Conservation (phyloP, 1,140 invertebrate genomes). For the Drosophila suzukii region DNA sequence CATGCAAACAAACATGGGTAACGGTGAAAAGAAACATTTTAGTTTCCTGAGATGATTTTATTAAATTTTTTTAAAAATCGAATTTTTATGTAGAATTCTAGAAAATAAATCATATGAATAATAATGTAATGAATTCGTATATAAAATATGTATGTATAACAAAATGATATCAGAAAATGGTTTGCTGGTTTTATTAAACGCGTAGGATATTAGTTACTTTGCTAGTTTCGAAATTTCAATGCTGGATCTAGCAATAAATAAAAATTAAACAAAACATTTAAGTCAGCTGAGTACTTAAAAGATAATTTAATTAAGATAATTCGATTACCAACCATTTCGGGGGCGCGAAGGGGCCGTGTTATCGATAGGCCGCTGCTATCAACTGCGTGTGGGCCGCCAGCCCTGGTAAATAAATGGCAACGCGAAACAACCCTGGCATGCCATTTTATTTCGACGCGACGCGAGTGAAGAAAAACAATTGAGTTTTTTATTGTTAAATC, state of each 20-base stretch:
- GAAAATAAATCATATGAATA: too few relatives aligned
- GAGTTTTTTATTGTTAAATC: neutral
- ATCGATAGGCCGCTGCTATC: slow-evolving; percentile 1
- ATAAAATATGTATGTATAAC: too few relatives aligned
- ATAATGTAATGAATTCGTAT: too few relatives aligned
- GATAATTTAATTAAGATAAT: neutral
- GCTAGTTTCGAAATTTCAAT: too few relatives aligned
- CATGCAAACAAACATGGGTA: too few relatives aligned
- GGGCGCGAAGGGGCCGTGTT: neutral
- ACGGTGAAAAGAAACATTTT: too few relatives aligned
- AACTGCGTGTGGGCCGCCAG: neutral
- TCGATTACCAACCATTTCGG: neutral
- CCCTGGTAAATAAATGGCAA: neutral
- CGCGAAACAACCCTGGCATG: neutral
- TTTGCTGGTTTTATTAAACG: too few relatives aligned
- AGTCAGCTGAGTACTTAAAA: neutral
- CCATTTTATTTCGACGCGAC: slow-evolving; percentile 9
- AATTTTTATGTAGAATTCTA: too few relatives aligned
- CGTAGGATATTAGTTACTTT: too few relatives aligned
- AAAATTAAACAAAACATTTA: neutral
- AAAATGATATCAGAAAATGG: too few relatives aligned
- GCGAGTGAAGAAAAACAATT: slow-evolving; percentile 15
- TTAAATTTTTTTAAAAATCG: too few relatives aligned
- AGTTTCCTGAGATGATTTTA: too few relatives aligned
- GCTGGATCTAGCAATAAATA: neutral